These are phyloP conservation scores for Sebastiscus albofasciatus DNA, from an alignment of 2,797 vertebrate genomes.

Conservation along the genomic window DNA sequence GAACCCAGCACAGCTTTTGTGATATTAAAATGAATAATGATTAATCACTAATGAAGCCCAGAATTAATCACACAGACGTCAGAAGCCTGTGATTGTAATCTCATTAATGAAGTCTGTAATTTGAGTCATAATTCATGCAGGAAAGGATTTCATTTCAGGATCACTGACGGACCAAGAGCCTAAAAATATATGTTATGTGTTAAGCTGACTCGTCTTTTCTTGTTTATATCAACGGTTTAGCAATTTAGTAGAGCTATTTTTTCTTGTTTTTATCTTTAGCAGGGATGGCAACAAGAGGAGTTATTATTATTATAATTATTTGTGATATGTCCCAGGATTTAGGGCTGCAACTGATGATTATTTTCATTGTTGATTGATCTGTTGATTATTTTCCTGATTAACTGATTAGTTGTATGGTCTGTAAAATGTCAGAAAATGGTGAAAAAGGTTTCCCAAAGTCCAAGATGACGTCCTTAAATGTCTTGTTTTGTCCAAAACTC, in stretches of 20 bases:
- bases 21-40: neutral
- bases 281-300: neutral
- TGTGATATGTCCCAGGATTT: neutral
- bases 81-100: conserved; percentile 15
- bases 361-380: too few species aligned
- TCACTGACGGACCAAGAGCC: neutral
- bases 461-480: too few species aligned
- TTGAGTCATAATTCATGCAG: neutral
- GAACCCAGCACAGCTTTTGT: neutral
- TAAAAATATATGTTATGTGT: neutral
- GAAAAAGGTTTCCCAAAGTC: too few species aligned
- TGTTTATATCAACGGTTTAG: too few species aligned
- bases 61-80: conserved; percentile 1
- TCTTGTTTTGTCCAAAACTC: too few species aligned
- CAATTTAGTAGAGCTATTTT: neutral
- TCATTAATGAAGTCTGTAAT: conserved; percentile 9
- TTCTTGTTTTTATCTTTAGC: neutral
- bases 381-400: too few species aligned
- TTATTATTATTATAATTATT: neutral
- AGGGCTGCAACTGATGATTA: too few species aligned
- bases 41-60: neutral
- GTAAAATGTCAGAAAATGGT: too few species aligned
- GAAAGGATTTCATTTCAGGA: neutral
- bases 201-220: neutral
- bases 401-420: too few species aligned